Percentiles rank a stretch among this genome's conserved stretches.
phyloP scores from a whole-genome alignment of 2,888 invertebrate species.

The Plebejus anna region DNA sequence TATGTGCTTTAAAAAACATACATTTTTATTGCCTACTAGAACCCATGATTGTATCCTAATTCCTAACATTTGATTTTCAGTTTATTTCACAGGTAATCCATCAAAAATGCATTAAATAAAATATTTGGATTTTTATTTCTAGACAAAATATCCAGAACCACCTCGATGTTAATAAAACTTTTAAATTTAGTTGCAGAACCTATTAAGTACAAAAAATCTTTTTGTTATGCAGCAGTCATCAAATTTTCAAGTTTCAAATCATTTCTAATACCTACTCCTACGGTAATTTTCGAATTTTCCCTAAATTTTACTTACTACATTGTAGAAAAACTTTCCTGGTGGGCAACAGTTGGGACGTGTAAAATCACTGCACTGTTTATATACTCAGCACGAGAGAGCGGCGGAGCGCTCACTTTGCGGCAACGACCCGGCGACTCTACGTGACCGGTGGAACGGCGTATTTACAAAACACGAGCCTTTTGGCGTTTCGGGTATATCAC shows the following conservation, averaged over 20 bases:
- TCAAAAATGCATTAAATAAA: neutral
- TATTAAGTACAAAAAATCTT: neutral
- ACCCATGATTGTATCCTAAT: neutral
- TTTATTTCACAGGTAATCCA: neutral
- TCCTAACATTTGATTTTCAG: neutral
- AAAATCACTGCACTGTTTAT: conserved; percentile 68
- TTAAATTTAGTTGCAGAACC: neutral
- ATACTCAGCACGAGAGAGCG: conserved; percentile 72
- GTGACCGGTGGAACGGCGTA: conserved; percentile 24
- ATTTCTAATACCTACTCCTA: neutral
- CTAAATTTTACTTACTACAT: conserved; percentile 26
- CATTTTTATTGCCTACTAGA: neutral
- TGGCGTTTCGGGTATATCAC: conserved; percentile 43
- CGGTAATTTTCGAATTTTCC: conserved; percentile 6
- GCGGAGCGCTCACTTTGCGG: conserved; percentile 78
- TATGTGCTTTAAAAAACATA: neutral
- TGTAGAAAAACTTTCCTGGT: conserved; percentile 22
- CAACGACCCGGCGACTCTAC: conserved; percentile 45
- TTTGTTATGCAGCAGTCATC: neutral
- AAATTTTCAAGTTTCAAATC: neutral
- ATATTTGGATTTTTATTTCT: neutral
- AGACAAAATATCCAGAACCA: neutral
- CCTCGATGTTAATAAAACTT: neutral
- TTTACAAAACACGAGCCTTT: conserved; percentile 37
- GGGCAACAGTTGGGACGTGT: conserved; percentile 30